Base-by-base conservation (phyloP, 2,888 invertebrate genomes). In the Chironomus tentans region DNA sequence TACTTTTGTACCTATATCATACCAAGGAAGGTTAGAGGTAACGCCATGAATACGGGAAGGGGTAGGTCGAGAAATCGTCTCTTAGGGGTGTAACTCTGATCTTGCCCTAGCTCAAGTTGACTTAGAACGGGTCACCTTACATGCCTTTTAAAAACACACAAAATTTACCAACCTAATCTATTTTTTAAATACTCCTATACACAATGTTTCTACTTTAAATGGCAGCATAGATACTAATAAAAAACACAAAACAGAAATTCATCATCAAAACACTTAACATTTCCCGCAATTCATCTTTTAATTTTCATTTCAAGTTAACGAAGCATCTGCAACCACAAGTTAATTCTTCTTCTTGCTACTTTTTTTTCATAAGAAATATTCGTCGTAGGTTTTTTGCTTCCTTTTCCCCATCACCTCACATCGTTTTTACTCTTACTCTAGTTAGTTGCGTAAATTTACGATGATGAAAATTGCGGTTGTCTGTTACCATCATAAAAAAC, bases 381-480 rank as follows among this genome's bases (percentile, higher is more conserved):
- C 56, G 18, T 56, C 56, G 56, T 18, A 18, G 18, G n/a, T 56
- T 56, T 15, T 48, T 48, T 15, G 50, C 15, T n/a, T 22, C 62
- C 65, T 24, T 65, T 65, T 13, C 10, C 1, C 7, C 65, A 65
- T 65, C 65, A 65, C 65, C 65, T 65, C 22, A 4, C 13, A 2
- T 13, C 65, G 65, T 13, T 10, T 38, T 10, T 38, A 38, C 38
- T 38, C 38, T 38, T 38, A 65, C 12, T 18, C 18, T 65, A 24
- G 70, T 46, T 46, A 69, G 22, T 56, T 22, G 21, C 46, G 46
- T 50, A 22, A 71, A 71, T 71, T 71, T 56, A 71, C 46, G 71
- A 50, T 50, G 71, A 71, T 71, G 50, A 71, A 50, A 71, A 50
- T 71, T 71, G 71, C 56, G 71, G 71, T 71, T 65, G 65, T 13